Percentiles rank a stretch among this genome's conserved stretches.
Conservation (phyloP, 2,113 vertebrate genomes). For the Psilopsiagon aymara region DNA sequence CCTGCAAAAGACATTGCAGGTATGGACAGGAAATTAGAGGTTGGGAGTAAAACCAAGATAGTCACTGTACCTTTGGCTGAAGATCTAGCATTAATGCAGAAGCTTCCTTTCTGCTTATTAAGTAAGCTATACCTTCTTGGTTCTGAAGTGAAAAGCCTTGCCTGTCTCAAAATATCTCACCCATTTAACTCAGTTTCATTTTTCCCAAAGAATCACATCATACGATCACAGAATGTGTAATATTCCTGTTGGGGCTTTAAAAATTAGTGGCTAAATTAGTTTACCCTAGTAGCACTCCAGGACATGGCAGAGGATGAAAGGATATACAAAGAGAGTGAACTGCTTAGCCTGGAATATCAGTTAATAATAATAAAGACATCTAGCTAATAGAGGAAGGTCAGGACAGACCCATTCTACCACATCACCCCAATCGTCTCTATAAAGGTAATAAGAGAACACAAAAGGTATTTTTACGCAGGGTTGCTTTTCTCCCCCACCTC, state of each 20-base stretch:
- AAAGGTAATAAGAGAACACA: conserved; percentile 15
- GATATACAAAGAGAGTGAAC: neutral
- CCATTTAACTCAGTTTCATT: neutral
- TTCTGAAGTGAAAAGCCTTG: neutral
- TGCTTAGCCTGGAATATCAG: neutral
- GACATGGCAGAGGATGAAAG: neutral
- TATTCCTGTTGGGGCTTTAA: neutral
- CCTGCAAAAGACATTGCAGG: neutral
- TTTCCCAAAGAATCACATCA: neutral
- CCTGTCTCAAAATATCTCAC: neutral
- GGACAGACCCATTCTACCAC: neutral
- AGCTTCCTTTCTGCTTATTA: neutral
- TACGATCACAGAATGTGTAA: neutral
- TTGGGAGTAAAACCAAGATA: neutral
- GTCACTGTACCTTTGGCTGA: neutral
- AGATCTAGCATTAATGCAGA: neutral
- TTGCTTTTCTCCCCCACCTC: neutral
- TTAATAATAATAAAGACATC: conserved; percentile 42
- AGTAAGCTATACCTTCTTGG: neutral
- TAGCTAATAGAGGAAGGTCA: conserved; percentile 13
- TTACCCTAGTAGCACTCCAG: neutral
- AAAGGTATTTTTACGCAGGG: conserved; percentile 5
- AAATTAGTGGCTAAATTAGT: neutral
- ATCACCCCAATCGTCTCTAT: neutral
- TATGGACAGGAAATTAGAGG: neutral